Evolutionary conservation across 2,888 invertebrate species (phyloP).

Genomic region (Stegophylla sp.): DNA sequence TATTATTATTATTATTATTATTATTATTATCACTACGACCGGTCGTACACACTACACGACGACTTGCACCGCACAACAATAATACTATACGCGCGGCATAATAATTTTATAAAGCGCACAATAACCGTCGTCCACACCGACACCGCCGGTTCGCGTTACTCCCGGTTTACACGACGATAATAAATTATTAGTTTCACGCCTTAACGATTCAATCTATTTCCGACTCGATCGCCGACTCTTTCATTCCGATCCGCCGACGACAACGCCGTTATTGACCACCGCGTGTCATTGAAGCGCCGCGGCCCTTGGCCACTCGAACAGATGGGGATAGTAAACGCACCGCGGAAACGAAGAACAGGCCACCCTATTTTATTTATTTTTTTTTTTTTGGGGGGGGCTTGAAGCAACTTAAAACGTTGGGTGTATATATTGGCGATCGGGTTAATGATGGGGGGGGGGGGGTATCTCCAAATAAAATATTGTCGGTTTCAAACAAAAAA

Average conservation of each 20-base stretch:
- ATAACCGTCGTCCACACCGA: background rate
- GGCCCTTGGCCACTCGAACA: background rate
- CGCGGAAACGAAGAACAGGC: background rate
- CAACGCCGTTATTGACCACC: background rate
- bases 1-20: too few species aligned
- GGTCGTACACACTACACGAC: background rate
- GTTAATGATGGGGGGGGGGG: too few species aligned
- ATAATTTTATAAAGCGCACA: too few species aligned
- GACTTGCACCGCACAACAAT: background rate
- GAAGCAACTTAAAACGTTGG: too few species aligned
- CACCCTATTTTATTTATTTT: too few species aligned
- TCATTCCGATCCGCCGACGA: background rate
- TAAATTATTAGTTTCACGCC: constrained; percentile 10
- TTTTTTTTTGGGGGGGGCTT: too few species aligned
- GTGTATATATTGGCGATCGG: too few species aligned
- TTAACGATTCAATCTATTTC: background rate
- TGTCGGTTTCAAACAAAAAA: too few species aligned
- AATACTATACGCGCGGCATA: background rate
- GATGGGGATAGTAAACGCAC: background rate
- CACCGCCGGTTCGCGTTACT: background rate
- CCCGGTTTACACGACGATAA: too few species aligned
- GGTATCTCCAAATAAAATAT: too few species aligned
- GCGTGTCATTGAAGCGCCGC: too few species aligned
- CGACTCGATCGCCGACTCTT: background rate
- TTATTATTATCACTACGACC: too few species aligned